Evolutionary conservation across 2,888 invertebrate genomes (phyloP).

Genomic region (Cabera pusaria): DNA sequence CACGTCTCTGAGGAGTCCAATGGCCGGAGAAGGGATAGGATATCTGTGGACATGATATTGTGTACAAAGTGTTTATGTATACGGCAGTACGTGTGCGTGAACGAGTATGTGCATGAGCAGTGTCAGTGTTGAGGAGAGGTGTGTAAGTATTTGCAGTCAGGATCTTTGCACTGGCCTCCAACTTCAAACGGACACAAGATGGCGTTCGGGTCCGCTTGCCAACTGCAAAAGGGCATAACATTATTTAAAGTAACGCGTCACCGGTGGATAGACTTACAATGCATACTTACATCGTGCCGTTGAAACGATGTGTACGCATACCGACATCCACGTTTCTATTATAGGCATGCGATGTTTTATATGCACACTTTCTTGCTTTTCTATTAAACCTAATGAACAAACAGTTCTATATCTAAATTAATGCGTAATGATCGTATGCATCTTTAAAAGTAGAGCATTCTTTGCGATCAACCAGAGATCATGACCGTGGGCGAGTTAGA

Average conservation of each 20-base stretch:
- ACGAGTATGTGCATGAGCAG: slow-evolving; percentile 39
- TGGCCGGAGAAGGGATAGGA: slow-evolving; percentile 35
- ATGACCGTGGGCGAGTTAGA: too few species aligned
- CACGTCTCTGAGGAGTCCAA: slow-evolving; percentile 65
- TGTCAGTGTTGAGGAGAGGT: slow-evolving; percentile 62
- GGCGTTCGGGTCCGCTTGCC: slow-evolving; percentile 74
- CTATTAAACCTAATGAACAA: slow-evolving; percentile 48
- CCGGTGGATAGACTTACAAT: slow-evolving; percentile 50
- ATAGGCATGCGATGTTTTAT: slow-evolving; percentile 41
- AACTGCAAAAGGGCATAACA: slow-evolving; percentile 57
- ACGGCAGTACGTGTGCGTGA: slow-evolving; percentile 27
- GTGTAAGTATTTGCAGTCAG: slow-evolving; percentile 77
- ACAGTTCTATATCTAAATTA: slow-evolving; percentile 25
- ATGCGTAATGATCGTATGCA: slow-evolving; percentile 15
- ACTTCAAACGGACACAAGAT: slow-evolving; percentile 79
- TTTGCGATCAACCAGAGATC: too few species aligned
- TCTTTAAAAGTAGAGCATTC: too few species aligned
- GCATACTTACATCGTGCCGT: slow-evolving; percentile 66
- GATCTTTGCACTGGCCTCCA: slow-evolving; percentile 76
- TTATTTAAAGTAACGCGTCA: neutral
- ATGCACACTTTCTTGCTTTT: slow-evolving; percentile 46
- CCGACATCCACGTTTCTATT: slow-evolving; percentile 50
- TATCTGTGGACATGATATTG: slow-evolving; percentile 28
- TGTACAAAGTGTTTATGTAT: slow-evolving; percentile 25
- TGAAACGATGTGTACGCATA: slow-evolving; percentile 58